Conservation (phyloP, 2,113 vertebrate genomes). For the Megaleporinus macrocephalus region DNA sequence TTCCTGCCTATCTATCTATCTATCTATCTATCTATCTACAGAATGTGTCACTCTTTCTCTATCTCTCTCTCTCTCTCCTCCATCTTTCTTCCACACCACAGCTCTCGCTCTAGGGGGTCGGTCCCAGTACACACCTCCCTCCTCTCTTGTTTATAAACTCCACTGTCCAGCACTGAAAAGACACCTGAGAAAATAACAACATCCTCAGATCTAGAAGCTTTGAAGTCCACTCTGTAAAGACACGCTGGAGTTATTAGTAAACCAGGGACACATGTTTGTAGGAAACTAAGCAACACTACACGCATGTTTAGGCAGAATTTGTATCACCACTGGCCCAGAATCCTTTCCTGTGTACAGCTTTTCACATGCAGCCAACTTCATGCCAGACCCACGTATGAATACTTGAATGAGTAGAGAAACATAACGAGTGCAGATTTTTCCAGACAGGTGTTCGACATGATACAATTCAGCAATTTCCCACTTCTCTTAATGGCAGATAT, state of each 20-base stretch:
- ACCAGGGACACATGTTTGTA: neutral
- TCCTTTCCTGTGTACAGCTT: too few relatives aligned
- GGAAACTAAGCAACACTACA: neutral
- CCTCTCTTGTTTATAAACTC: slow-evolving; percentile 50
- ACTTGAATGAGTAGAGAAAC: too few relatives aligned
- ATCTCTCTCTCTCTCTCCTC: neutral
- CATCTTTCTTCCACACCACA: too few relatives aligned
- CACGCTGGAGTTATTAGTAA: slow-evolving; percentile 3
- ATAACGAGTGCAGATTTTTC: too few relatives aligned
- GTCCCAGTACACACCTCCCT: slow-evolving; percentile 62
- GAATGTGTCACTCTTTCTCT: too few relatives aligned
- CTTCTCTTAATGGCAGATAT: too few relatives aligned
- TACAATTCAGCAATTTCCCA: too few relatives aligned
- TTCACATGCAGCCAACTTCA: too few relatives aligned
- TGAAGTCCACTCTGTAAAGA: slow-evolving; percentile 34
- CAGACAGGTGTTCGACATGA: too few relatives aligned
- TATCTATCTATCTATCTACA: neutral
- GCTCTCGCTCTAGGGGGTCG: slow-evolving; percentile 47
- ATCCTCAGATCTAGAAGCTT: slow-evolving; percentile 48
- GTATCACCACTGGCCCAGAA: neutral
- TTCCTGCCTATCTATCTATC: neutral
- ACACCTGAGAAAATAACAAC: slow-evolving; percentile 61
- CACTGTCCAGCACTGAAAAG: slow-evolving; percentile 40
- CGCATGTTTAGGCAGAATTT: neutral
- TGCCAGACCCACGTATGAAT: too few relatives aligned